These are phyloP conservation scores for Amphipoea oculea DNA, from an alignment of 2,888 invertebrate genomes.

Conservation along the genomic window DNA sequence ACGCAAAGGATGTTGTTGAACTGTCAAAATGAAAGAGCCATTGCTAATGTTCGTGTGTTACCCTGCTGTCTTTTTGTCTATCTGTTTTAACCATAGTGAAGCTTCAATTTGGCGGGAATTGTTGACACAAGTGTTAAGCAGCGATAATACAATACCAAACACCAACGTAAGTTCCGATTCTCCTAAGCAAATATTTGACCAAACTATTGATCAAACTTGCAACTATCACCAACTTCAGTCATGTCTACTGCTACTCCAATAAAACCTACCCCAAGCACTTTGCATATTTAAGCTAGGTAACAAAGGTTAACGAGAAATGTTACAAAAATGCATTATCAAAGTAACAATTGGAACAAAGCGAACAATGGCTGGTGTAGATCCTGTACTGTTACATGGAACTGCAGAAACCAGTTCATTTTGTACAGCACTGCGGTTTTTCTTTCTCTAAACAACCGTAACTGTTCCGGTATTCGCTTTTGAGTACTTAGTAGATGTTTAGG, in stretches of 20 bases:
- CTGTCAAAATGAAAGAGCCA: too few relatives aligned
- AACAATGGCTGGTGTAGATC: slow-evolving; percentile 59
- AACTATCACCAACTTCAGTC: not conserved
- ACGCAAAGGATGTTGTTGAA: too few relatives aligned
- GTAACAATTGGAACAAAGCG: slow-evolving; percentile 50
- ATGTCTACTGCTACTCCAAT: slow-evolving; percentile 8
- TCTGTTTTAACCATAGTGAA: not conserved
- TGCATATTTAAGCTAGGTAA: slow-evolving; percentile 30
- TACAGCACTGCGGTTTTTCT: slow-evolving; percentile 57
- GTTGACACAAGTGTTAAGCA: not conserved
- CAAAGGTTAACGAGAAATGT: slow-evolving; percentile 27
- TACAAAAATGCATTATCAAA: slow-evolving; percentile 47
- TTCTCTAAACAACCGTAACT: slow-evolving; percentile 44
- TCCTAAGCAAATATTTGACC: slow-evolving; percentile 10
- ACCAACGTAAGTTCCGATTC: not conserved
- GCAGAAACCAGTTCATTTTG: slow-evolving; percentile 46
- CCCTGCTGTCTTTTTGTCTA: not conserved
- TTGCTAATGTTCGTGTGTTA: too few relatives aligned
- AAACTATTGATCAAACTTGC: slow-evolving; percentile 10
- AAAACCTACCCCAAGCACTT: slow-evolving; percentile 15
- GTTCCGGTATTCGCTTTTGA: slow-evolving; percentile 48
- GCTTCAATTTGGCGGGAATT: not conserved
- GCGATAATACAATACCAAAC: not conserved
- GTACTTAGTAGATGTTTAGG: slow-evolving; percentile 18
- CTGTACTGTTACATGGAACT: slow-evolving; percentile 36